These are phyloP conservation scores for Halcyon malimbica DNA, from an alignment of 2,113 vertebrate species.

Conservation along the genomic window DNA sequence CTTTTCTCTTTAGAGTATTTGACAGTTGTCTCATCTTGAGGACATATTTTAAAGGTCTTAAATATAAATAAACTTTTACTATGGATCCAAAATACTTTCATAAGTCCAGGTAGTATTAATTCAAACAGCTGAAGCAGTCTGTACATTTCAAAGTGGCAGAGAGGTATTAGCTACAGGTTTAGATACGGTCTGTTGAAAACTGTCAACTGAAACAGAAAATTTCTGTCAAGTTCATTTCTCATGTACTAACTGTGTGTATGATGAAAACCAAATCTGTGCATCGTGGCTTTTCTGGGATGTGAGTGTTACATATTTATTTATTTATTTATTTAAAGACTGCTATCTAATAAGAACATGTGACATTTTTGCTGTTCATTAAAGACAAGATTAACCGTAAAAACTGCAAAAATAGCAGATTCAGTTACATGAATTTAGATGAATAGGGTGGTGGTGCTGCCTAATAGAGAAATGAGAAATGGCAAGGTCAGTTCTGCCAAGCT, in stretches of 20 bases:
- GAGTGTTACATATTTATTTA: neutral
- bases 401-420: neutral
- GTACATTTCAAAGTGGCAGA: neutral
- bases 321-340: neutral
- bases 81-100: neutral
- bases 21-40: neutral
- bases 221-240: neutral
- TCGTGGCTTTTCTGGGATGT: neutral
- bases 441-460: neutral
- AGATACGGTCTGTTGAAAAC: neutral
- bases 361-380: neutral
- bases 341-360: neutral
- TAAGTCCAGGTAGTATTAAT: neutral
- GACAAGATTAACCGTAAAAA: neutral
- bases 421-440: neutral
- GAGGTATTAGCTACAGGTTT: neutral
- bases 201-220: neutral
- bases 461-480: neutral
- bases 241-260: neutral
- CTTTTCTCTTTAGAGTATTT: neutral
- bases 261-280: neutral
- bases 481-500: neutral
- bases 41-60: neutral
- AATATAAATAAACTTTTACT: neutral
- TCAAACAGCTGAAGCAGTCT: neutral